phyloP scores from a whole-genome alignment of 2,888 invertebrate species.

The Thereva unica region DNA sequence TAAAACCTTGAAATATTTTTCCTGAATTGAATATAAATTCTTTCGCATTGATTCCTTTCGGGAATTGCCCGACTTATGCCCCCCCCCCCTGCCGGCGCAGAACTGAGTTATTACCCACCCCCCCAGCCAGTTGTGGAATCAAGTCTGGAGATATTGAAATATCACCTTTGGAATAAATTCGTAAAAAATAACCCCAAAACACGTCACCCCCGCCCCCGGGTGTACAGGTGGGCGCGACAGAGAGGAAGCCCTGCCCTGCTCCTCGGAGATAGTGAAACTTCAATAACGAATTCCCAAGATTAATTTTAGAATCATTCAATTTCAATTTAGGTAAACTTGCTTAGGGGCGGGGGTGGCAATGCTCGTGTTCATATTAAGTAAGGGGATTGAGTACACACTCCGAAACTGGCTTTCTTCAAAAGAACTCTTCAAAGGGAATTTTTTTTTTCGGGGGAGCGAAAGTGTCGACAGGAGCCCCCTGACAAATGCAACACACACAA shows the following conservation, averaged over 20 bases:
- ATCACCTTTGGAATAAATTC: no score
- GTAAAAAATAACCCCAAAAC: no score
- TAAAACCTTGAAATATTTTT: no score
- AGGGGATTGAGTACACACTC: constrained; percentile 24
- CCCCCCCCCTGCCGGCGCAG: no score
- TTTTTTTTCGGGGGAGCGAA: background rate
- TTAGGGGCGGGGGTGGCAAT: constrained; percentile 15
- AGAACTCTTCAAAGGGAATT: background rate
- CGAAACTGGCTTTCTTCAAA: constrained; percentile 10
- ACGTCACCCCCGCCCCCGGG: background rate
- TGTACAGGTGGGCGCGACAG: background rate
- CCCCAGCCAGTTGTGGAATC: no score
- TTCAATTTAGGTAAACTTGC: constrained; percentile 28
- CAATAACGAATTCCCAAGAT: constrained; percentile 29
- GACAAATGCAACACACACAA: constrained; percentile 9
- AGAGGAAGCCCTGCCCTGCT: background rate
- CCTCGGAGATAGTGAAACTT: constrained; percentile 14
- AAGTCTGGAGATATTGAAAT: no score
- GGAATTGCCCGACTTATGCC: no score
- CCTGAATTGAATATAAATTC: no score
- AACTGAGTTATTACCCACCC: no score
- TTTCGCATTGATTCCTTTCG: no score
- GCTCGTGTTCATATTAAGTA: constrained; percentile 23
- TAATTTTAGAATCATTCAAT: constrained; percentile 33
- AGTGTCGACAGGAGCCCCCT: constrained; percentile 10